A percentile compares a stretch with the other conserved stretches of the same genome.
Conservation (phyloP, 2,797 vertebrate genomes). For the Hemitrygon akajei region DNA sequence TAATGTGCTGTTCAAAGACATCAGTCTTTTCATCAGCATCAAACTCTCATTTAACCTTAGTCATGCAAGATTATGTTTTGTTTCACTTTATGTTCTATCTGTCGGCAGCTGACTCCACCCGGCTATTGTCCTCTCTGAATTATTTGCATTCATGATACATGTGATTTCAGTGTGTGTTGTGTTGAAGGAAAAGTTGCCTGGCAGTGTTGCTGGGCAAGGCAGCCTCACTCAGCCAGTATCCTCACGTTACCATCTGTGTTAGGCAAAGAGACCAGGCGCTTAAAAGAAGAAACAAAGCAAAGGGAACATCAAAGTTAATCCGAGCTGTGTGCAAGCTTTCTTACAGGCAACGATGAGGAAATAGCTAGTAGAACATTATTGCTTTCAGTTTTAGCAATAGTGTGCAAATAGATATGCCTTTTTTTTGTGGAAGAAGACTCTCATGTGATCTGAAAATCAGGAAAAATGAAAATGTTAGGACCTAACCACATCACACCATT, state of each 20-base stretch:
- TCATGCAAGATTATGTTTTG: not conserved
- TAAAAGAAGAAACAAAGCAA: not conserved
- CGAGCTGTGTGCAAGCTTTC: not conserved
- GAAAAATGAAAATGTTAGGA: not conserved
- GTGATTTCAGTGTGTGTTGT: not conserved
- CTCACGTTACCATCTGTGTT: not conserved
- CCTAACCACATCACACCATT: not conserved
- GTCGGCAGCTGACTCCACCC: not conserved
- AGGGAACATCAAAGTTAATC: not conserved
- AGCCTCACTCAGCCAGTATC: not conserved
- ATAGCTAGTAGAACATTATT: not conserved
- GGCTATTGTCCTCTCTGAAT: too few relatives aligned
- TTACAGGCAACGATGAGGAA: not conserved
- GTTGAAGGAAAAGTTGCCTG: not conserved
- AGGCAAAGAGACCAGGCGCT: not conserved
- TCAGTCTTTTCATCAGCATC: not conserved
- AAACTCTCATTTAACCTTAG: slow-evolving; percentile 1
- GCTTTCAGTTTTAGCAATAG: too few relatives aligned
- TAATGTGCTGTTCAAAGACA: not conserved
- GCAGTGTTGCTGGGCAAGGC: not conserved
- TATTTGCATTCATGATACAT: not conserved
- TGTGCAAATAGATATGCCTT: not conserved
- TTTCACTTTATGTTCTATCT: too few relatives aligned
- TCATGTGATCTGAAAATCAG: not conserved
- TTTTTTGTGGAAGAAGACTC: not conserved